Conservation (phyloP, 2,888 invertebrate genomes). For the Drosophila borborema region DNA sequence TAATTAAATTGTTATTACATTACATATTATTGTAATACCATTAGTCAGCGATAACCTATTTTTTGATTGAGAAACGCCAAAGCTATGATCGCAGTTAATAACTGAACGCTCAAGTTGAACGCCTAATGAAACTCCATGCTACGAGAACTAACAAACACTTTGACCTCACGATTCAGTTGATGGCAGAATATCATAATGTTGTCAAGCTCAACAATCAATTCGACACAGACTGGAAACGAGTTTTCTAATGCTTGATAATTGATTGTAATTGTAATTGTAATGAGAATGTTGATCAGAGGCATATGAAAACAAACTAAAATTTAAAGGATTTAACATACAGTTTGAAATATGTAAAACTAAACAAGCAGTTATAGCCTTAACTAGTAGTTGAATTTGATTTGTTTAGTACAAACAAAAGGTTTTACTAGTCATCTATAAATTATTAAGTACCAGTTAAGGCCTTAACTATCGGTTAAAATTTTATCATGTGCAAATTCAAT, state of each 20-base stretch:
- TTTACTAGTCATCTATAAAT: no score
- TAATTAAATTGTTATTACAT: background rate
- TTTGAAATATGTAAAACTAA: no score
- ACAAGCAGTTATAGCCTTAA: background rate
- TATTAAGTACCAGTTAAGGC: no score
- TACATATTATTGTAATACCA: background rate
- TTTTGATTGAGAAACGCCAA: background rate
- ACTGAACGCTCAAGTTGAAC: background rate
- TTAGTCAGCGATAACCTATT: background rate
- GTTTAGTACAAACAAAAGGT: no score
- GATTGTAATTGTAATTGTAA: background rate
- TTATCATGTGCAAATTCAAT: background rate
- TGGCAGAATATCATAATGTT: background rate
- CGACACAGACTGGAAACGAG: background rate
- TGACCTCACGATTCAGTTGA: background rate
- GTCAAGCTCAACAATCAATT: slow-evolving; percentile 1
- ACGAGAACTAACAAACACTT: background rate
- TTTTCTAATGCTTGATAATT: background rate
- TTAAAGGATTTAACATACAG: background rate
- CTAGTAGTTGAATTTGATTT: background rate
- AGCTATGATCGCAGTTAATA: background rate
- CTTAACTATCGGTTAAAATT: no score
- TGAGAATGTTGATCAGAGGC: background rate
- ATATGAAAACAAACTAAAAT: no score
- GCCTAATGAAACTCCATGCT: background rate